These are phyloP conservation scores for Sternarchorhynchus goeldii DNA, from an alignment of 2,797 vertebrate species.

Conservation along the genomic window DNA sequence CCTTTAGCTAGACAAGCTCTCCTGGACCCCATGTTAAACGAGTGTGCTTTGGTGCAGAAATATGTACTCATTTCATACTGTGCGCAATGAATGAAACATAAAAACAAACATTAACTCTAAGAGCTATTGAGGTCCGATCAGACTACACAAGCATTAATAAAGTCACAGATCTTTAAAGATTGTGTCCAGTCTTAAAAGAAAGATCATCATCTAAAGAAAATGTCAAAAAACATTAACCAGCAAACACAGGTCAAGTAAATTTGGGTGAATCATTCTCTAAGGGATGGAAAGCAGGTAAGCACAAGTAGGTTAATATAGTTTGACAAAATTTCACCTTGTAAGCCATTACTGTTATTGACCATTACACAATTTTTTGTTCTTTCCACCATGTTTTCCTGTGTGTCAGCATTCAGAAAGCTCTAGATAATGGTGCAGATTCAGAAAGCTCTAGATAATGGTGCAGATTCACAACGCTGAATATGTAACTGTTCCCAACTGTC, in stretches of 20 bases:
- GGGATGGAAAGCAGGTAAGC: slow-evolving; percentile 32
- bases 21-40: slow-evolving; percentile 27
- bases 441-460: not conserved
- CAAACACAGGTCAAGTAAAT: slow-evolving; percentile 24
- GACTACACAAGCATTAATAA: slow-evolving; percentile 16
- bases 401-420: not conserved
- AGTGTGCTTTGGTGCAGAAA: slow-evolving; percentile 21
- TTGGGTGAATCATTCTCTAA: slow-evolving; percentile 47
- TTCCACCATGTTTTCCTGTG: not conserved
- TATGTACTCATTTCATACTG: slow-evolving; percentile 30
- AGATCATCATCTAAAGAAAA: slow-evolving; percentile 36
- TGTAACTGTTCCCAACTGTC: no score
- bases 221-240: slow-evolving; percentile 32
- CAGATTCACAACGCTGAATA: no score
- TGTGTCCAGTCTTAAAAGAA: slow-evolving; percentile 10
- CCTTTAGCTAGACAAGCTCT: slow-evolving; percentile 31
- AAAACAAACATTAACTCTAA: slow-evolving; percentile 37
- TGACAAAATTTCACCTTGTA: slow-evolving; percentile 30
- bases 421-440: not conserved
- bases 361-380: slow-evolving; percentile 12
- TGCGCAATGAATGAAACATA: slow-evolving; percentile 6
- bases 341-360: slow-evolving; percentile 19
- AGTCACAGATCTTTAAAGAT: slow-evolving; percentile 31
- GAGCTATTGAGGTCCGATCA: not conserved
- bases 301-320: slow-evolving; percentile 35